Conservation (phyloP, 1,140 invertebrate species). For the Ceratitis capitata region DNA sequence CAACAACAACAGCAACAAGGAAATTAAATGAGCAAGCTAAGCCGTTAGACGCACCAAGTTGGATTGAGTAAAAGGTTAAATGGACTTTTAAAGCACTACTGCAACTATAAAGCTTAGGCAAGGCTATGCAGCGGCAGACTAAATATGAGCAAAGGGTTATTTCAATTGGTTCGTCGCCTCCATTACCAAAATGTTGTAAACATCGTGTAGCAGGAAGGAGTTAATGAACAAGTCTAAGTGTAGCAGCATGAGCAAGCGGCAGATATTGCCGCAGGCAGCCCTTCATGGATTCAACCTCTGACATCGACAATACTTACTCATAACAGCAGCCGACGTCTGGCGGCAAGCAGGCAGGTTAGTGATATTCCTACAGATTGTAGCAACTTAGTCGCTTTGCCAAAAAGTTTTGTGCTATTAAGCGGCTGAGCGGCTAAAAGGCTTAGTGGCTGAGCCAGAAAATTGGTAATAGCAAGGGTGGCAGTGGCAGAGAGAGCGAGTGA, state of each 20-base stretch:
- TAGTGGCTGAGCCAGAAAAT: slow-evolving; percentile 30
- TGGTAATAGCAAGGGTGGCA: too few relatives aligned
- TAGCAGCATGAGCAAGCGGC: too few relatives aligned
- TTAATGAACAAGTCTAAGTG: too few relatives aligned
- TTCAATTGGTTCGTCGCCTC: not conserved
- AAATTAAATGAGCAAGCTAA: not conserved
- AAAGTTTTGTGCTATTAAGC: slow-evolving; percentile 26
- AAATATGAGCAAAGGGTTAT: too few relatives aligned
- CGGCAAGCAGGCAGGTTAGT: not conserved
- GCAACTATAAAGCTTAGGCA: not conserved
- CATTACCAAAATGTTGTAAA: not conserved
- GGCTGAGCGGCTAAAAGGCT: slow-evolving; percentile 17
- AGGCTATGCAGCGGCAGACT: not conserved
- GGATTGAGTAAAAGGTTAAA: not conserved
- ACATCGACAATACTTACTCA: not conserved
- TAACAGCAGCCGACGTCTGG: not conserved
- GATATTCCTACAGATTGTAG: slow-evolving; percentile 23
- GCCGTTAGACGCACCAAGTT: not conserved
- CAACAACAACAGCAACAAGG: too few relatives aligned
- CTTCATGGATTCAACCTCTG: slow-evolving; percentile 30
- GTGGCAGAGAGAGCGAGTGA: not conserved
- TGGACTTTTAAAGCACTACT: slow-evolving; percentile 1
- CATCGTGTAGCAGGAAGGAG: too few relatives aligned
- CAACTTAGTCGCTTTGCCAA: slow-evolving; percentile 17
- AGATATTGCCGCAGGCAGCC: not conserved